Evolutionary conservation across 2,797 vertebrate genomes (phyloP).

Genomic region (Ceyx erithaca): DNA sequence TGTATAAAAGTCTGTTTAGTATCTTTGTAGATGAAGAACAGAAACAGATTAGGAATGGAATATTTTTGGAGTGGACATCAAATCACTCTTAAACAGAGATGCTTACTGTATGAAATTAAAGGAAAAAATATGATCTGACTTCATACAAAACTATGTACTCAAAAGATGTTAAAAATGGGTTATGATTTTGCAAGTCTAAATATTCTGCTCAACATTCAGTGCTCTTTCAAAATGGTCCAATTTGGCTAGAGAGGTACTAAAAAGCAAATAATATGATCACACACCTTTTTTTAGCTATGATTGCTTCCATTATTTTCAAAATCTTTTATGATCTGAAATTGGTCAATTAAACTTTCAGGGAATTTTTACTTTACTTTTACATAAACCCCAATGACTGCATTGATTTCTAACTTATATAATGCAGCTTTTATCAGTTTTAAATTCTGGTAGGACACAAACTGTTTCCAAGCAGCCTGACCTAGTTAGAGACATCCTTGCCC

Average conservation of each 20-base stretch:
- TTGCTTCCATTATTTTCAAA: not conserved
- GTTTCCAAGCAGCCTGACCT: not conserved
- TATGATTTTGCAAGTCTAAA: not conserved
- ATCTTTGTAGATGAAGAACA: constrained; percentile 20
- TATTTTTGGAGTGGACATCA: constrained; percentile 2
- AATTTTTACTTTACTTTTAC: not conserved
- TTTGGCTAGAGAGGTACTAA: not conserved
- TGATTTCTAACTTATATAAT: not conserved
- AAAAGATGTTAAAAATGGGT: not conserved
- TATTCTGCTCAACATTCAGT: not conserved
- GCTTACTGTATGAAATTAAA: constrained; percentile 13
- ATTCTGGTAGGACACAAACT: not conserved
- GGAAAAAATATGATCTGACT: not conserved
- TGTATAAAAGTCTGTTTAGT: constrained; percentile 49
- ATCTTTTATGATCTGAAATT: not conserved
- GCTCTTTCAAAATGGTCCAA: not conserved
- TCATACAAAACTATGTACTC: not conserved
- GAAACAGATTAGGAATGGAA: constrained; percentile 11
- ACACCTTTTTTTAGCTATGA: not conserved
- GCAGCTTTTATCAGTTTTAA: not conserved
- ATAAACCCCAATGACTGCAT: not conserved
- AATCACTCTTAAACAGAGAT: not conserved
- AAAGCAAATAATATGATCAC: not conserved
- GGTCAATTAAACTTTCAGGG: not conserved
- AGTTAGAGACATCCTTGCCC: no score